Base-by-base conservation (phyloP, 1,140 invertebrate genomes). In the Oryzaephilus surinamensis region DNA sequence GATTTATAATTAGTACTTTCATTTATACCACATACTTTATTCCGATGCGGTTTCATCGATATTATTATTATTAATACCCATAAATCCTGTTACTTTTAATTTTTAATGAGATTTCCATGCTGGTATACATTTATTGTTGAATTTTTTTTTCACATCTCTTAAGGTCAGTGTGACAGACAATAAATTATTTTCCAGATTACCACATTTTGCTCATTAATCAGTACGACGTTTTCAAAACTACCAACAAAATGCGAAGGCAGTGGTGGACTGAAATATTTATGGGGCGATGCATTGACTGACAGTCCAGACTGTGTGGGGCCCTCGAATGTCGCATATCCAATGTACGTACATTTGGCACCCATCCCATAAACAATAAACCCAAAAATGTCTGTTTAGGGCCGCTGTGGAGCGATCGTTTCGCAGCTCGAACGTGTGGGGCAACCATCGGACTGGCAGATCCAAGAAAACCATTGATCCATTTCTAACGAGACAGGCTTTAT, bases 271-370 rank as follows among this genome's bases (percentile, higher is more conserved):
- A 86, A 86, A 61, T 88, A 89, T 56, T 65, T 85, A 5, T 86
- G 82, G 76, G 87, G 87, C 5, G 83, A 91, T 60, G 87, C 86
- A 1, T 63, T 91, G 12, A 73, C 72, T 35, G 82, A 87, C 55
- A 69, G 76, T 7, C 61, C 64, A 3, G 77, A 85, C 45, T 87
- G 84, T 52, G 52, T 83, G 24, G 86, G 85, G 14, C 86, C 85
- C 1, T 81, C 86, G 58, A 77, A 84, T 48, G 61, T 72, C 41
- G 77, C 79, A 27, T 91, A 90, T 69, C 87, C 86, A 17, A 74
- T 74, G 85, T 89, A 69, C 74, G 68, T 71, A 46, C n/a, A n/a
- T n/a, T n/a, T n/a, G n/a, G n/a, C n/a, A n/a, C n/a, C n/a, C n/a
- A 15, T 16, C 2, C 0, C 20, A 23, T 24, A 5, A 11, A 19